Evolutionary conservation across 2,888 invertebrate genomes (phyloP), one percentile per base, ranked within the genome.

Genomic region (Trissolcus brochymenae): DNA sequence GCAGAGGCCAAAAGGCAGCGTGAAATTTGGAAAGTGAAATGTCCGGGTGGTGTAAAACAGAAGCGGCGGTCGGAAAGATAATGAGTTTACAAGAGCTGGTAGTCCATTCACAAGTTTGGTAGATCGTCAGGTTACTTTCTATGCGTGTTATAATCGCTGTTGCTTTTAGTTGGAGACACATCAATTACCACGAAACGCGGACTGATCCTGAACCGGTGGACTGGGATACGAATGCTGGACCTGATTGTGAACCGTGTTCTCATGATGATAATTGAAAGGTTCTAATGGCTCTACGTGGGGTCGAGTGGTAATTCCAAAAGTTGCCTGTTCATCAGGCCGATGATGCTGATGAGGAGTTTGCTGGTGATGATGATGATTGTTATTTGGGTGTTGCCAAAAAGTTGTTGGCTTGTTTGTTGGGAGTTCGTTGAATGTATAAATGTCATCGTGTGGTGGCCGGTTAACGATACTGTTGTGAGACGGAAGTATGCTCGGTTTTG

Each of bases 401-500:
- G 76, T 25, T 53, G 74, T 65, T 43, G 66, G 57, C 53, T 67
- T 68, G 54, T 64, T 77, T 56, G 72, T 64, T 43, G 76, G 50
- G 60, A 57, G 64, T 65, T 71, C 66, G 67, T 76, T 66, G 66
- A 76, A 71, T 57, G 56, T 73, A 59, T 72, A 71, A 41, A 74
- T 62, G 55, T 77, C 79, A 43, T 74, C 64, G 57, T 76, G 78
- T 66, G 78, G 43, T 59, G 82, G 80, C 60, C 81, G 81, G 49
- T 84, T 82, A 70, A 70, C 51, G 29, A 80, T 76, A 54, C 72
- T 76, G 29, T 93, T 91, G 0, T 91, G 91, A 53, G 76, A 50
- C 29, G 76, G 71, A 43, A 76, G 57, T 9, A 76, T 61, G 19
- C 93, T 93, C 14, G 92, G 90, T 82, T 93, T 91, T 21, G 90